Percentiles rank a stretch among this genome's conserved stretches.
Conservation (phyloP, 64 coral and sea anemone genomes). For the Cladopsammia gracilis region DNA sequence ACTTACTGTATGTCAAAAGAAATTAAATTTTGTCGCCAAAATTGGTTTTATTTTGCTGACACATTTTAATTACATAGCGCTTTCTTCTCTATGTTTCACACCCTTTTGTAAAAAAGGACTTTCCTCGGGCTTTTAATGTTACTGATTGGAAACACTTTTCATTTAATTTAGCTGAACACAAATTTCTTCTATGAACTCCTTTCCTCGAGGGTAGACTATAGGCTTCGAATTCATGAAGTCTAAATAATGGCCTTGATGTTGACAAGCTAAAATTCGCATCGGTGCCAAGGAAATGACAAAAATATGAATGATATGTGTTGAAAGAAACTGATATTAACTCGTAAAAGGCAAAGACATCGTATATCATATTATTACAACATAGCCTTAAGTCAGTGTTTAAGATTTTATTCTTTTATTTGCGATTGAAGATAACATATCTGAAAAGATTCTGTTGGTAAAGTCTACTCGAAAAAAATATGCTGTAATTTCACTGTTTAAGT, state of each 20-base stretch:
- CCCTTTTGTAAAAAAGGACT: too few relatives aligned
- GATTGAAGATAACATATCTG: not conserved
- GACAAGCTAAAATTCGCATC: not conserved
- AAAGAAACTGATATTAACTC: not conserved
- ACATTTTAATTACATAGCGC: too few relatives aligned
- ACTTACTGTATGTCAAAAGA: too few relatives aligned
- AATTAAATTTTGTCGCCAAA: too few relatives aligned
- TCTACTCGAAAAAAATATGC: not conserved
- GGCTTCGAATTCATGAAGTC: too few relatives aligned
- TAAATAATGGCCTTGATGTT: not conserved
- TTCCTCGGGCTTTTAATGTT: too few relatives aligned
- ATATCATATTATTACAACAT: not conserved
- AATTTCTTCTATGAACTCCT: too few relatives aligned
- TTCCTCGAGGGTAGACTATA: too few relatives aligned
- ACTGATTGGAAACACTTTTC: too few relatives aligned
- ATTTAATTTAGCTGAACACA: too few relatives aligned
- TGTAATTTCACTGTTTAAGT: not conserved
- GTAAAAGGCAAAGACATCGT: not conserved
- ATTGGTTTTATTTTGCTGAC: too few relatives aligned
- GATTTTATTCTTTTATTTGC: not conserved
- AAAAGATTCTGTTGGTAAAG: not conserved
- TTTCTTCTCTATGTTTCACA: not conserved
- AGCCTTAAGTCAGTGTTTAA: not conserved
- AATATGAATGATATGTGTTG: not conserved
- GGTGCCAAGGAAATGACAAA: conserved; percentile 25